phyloP scores from a whole-genome alignment of 1,140 invertebrate genomes.

The Drosophila gunungcola region DNA sequence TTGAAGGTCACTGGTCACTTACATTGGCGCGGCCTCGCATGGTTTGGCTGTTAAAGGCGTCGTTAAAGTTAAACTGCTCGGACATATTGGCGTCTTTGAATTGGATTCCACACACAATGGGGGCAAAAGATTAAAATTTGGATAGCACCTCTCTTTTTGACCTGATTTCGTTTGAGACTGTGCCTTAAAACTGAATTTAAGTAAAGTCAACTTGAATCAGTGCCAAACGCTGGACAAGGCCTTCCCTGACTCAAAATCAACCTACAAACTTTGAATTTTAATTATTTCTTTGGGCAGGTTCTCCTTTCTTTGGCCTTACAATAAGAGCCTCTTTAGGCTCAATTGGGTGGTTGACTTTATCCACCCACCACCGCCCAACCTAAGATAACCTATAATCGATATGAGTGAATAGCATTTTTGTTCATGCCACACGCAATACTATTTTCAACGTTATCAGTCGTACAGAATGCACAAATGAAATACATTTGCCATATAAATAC shows the following conservation, averaged over 20 bases:
- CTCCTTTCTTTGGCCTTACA: no score
- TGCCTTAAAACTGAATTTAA: not conserved
- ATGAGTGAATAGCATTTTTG: not conserved
- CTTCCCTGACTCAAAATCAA: not conserved
- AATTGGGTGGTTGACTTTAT: no score
- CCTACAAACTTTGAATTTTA: not conserved
- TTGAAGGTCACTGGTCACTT: slow-evolving; percentile 30
- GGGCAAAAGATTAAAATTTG: not conserved
- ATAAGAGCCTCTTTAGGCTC: no score
- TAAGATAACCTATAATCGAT: no score
- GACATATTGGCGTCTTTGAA: slow-evolving; percentile 26
- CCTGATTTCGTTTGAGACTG: not conserved
- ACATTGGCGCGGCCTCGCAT: slow-evolving; percentile 69
- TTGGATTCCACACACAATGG: not conserved
- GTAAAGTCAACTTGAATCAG: not conserved
- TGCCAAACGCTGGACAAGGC: not conserved
- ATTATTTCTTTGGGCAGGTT: not conserved
- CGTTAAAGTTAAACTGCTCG: slow-evolving; percentile 46
- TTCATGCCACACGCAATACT: slow-evolving; percentile 5
- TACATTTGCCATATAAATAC: not conserved
- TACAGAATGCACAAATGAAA: slow-evolving; percentile 4
- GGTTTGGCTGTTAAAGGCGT: slow-evolving; percentile 52
- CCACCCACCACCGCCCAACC: no score
- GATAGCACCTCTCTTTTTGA: not conserved
- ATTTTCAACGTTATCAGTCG: not conserved